Evolutionary conservation across 2,797 vertebrate genomes (phyloP).

Genomic region (Oryzias sinensis): DNA sequence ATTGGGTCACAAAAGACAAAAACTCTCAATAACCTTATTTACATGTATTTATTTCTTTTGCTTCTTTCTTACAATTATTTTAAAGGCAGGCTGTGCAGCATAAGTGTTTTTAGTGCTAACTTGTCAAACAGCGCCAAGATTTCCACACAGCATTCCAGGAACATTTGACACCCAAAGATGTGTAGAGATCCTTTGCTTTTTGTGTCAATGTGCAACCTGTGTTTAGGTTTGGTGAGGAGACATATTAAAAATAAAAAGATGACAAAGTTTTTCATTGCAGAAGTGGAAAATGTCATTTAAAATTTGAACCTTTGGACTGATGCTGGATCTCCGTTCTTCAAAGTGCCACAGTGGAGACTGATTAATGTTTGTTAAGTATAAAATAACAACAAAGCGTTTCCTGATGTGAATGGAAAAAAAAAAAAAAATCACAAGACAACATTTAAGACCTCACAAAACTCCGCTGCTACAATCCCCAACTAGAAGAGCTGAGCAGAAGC

Average conservation of each 20-base stretch:
- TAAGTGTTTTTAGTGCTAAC: slow-evolving; percentile 63
- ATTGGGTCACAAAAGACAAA: not conserved
- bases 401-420: slow-evolving; percentile 36
- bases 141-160: slow-evolving; percentile 44
- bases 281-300: slow-evolving; percentile 37
- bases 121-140: slow-evolving; percentile 40
- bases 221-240: slow-evolving; percentile 41
- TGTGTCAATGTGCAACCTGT: slow-evolving; percentile 60
- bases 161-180: slow-evolving; percentile 55
- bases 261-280: slow-evolving; percentile 37
- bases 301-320: slow-evolving; percentile 67
- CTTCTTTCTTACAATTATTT: slow-evolving; percentile 59
- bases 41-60: slow-evolving; percentile 74
- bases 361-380: slow-evolving; percentile 49
- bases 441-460: slow-evolving; percentile 32
- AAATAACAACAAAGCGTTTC: slow-evolving; percentile 38
- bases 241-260: slow-evolving; percentile 13
- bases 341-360: slow-evolving; percentile 53
- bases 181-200: slow-evolving; percentile 46
- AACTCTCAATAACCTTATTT: slow-evolving; percentile 36
- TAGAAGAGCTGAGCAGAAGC: slow-evolving; percentile 38
- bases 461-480: slow-evolving; percentile 28
- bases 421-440: slow-evolving; percentile 35
- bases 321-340: slow-evolving; percentile 37
- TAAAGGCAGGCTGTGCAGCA: slow-evolving; percentile 73